These are phyloP conservation scores for Microcebus griseorufus DNA, from an alignment of 2,113 vertebrate genomes.

Conservation along the genomic window DNA sequence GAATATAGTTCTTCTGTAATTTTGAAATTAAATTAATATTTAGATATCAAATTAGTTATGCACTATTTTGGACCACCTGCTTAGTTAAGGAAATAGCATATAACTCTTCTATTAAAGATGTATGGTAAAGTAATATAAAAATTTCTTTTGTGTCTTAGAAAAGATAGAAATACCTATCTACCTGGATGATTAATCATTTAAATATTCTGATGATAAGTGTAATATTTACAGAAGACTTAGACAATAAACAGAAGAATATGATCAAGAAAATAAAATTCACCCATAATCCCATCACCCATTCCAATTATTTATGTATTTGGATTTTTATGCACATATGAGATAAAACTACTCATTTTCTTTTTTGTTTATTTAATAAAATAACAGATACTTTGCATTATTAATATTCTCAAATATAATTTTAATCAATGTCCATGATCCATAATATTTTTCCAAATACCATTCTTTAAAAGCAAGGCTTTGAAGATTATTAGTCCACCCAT, in stretches of 20 bases:
- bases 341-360: neutral
- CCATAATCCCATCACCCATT: neutral
- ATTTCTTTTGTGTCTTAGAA: neutral
- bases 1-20: neutral
- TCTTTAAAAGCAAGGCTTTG: neutral
- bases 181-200: neutral
- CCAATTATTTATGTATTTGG: neutral
- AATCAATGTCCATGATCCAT: neutral
- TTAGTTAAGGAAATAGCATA: neutral
- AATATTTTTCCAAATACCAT: neutral
- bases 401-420: neutral
- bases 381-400: neutral
- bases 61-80: neutral
- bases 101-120: neutral
- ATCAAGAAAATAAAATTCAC: neutral
- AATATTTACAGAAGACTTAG: neutral
- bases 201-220: neutral
- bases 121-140: neutral
- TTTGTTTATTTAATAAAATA: neutral
- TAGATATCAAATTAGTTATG: neutral
- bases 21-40: neutral
- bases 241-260: neutral
- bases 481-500: neutral
- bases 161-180: neutral
- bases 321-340: neutral